phyloP scores from a whole-genome alignment of 2,113 vertebrate species.

The Scalopus aquaticus region DNA sequence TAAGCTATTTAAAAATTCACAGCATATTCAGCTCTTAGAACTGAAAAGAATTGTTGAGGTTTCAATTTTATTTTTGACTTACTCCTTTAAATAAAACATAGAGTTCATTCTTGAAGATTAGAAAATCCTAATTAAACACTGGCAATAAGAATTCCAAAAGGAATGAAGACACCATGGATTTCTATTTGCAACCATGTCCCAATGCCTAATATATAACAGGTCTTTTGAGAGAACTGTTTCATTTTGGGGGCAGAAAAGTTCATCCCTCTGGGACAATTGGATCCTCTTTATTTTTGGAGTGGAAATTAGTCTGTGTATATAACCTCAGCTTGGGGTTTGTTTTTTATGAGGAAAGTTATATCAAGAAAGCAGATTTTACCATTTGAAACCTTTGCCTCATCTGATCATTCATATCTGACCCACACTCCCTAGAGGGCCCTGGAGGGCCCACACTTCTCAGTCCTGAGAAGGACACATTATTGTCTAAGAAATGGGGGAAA shows the following conservation, averaged over 20 bases:
- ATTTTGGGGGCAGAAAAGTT: background rate
- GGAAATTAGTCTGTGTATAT: background rate
- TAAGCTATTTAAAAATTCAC: slow-evolving; percentile 10
- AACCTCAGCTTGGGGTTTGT: background rate
- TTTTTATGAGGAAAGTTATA: background rate
- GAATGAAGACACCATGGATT: background rate
- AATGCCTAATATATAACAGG: background rate
- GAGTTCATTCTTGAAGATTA: slow-evolving; percentile 5
- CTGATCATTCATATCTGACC: background rate
- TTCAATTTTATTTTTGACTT: slow-evolving; percentile 19
- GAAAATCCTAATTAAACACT: background rate
- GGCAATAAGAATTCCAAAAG: background rate
- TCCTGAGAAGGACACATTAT: background rate
- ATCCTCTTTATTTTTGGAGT: background rate
- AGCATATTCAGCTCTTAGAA: background rate
- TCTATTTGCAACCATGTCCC: background rate
- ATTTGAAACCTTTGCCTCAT: background rate
- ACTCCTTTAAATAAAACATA: background rate
- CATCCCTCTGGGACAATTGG: background rate
- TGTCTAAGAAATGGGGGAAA: background rate
- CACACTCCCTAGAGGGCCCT: background rate
- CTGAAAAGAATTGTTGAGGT: background rate
- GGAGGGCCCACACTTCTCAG: background rate
- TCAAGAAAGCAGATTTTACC: background rate
- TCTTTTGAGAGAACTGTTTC: background rate